Evolutionary conservation across 2,113 vertebrate species (phyloP).

Genomic region (Uria aalge): DNA sequence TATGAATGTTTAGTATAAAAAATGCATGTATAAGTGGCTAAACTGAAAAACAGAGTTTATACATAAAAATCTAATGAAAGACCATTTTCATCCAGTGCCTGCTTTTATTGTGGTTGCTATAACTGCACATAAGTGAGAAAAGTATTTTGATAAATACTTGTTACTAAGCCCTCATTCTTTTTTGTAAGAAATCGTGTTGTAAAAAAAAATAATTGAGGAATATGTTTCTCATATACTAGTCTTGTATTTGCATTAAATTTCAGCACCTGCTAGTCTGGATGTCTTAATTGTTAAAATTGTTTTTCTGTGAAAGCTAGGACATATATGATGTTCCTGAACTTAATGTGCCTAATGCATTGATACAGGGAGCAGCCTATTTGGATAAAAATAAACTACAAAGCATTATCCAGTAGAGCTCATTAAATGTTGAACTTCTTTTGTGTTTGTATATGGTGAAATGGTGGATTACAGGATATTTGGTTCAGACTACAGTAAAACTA

Average conservation of each 20-base stretch:
- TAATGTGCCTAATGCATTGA: background rate
- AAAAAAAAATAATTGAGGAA: background rate
- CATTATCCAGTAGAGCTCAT: background rate
- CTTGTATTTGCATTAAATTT: background rate
- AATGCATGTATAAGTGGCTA: background rate
- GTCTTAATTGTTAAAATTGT: background rate
- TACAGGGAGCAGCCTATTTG: background rate
- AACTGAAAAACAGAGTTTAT: background rate
- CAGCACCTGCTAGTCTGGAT: background rate
- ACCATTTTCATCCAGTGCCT: background rate
- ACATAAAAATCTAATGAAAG: background rate
- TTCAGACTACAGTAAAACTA: background rate
- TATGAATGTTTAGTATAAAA: background rate
- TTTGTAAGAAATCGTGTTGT: background rate
- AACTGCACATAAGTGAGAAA: background rate
- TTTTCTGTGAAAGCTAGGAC: background rate
- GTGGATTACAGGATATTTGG: background rate
- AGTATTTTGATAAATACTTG: background rate
- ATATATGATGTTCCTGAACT: background rate
- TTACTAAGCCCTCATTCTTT: background rate
- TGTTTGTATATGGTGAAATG: background rate
- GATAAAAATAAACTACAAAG: background rate
- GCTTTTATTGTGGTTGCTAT: background rate
- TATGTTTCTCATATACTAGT: background rate
- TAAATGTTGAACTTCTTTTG: background rate